A percentile compares a stretch with the other conserved stretches of the same genome.
Conservation (phyloP, 1,140 invertebrate species). For the Drosophila dunni region DNA sequence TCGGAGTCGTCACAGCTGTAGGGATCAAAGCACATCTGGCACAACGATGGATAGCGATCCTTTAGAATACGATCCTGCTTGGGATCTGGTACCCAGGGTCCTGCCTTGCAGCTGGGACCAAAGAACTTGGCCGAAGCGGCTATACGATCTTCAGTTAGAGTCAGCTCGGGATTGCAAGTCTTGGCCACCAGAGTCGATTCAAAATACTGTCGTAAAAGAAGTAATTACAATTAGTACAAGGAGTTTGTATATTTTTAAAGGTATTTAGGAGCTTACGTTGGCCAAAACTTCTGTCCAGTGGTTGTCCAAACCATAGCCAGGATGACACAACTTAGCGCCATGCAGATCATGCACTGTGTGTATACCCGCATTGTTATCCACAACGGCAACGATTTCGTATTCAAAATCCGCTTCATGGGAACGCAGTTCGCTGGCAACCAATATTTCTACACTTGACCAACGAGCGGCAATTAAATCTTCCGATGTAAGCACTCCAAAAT, state of each 20-base stretch:
- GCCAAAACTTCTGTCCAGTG: conserved; percentile 89
- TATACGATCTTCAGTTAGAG: conserved; percentile 90
- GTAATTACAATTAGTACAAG: background rate
- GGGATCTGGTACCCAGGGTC: conserved; percentile 90
- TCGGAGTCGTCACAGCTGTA: conserved; percentile 88
- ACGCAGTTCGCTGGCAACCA: conserved; percentile 89
- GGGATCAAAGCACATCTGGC: conserved; percentile 88
- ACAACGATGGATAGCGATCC: conserved; percentile 89
- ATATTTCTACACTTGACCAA: conserved; percentile 87
- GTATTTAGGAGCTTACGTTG: conserved; percentile 85
- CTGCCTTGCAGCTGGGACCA: conserved; percentile 91
- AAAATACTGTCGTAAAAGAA: conserved; percentile 87
- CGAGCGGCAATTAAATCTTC: conserved; percentile 92
- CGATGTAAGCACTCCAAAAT: conserved; percentile 92
- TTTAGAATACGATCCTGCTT: conserved; percentile 89
- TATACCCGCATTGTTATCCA: conserved; percentile 86
- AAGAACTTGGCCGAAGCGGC: conserved; percentile 89
- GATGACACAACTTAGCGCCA: conserved; percentile 90
- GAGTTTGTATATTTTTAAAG: too few species aligned
- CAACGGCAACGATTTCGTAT: conserved; percentile 89
- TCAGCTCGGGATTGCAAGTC: conserved; percentile 88
- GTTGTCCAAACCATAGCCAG: conserved; percentile 88
- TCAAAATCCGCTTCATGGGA: conserved; percentile 86
- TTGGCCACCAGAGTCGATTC: conserved; percentile 89
- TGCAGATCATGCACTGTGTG: conserved; percentile 87